Conservation (phyloP, 2,888 invertebrate species). For the Drosophila ezoana region DNA sequence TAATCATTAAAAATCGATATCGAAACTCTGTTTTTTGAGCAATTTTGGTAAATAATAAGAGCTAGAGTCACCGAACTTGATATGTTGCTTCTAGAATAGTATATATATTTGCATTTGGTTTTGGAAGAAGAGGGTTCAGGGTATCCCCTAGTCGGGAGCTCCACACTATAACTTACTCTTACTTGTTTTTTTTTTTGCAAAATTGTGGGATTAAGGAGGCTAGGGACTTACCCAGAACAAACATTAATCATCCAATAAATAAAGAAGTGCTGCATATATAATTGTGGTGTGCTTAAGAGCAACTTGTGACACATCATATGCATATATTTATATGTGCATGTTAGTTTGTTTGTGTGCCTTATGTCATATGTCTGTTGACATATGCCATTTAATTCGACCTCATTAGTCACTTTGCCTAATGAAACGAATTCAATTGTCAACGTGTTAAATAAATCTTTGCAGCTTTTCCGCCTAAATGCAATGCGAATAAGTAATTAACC, state of each 20-base stretch:
- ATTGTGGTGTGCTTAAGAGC: background rate
- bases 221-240: background rate
- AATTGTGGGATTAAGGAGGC: too few species aligned
- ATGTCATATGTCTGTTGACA: background rate
- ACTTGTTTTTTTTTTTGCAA: too few species aligned
- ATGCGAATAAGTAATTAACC: constrained; percentile 34
- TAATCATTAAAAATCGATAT: too few species aligned
- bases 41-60: too few species aligned
- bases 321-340: background rate
- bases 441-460: constrained; percentile 5
- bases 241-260: background rate
- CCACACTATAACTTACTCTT: too few species aligned
- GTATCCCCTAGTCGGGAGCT: too few species aligned
- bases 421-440: constrained; percentile 17
- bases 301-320: background rate
- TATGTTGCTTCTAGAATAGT: too few species aligned
- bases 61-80: too few species aligned
- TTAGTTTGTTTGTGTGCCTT: background rate
- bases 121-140: too few species aligned
- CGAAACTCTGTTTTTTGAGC: too few species aligned
- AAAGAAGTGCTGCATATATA: background rate
- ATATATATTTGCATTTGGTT: too few species aligned
- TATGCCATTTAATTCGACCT: constrained; percentile 7
- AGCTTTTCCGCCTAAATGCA: constrained; percentile 9
- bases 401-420: constrained; percentile 27